Conservation (phyloP, 2,797 vertebrate species). For the Nyctalus aviator region DNA sequence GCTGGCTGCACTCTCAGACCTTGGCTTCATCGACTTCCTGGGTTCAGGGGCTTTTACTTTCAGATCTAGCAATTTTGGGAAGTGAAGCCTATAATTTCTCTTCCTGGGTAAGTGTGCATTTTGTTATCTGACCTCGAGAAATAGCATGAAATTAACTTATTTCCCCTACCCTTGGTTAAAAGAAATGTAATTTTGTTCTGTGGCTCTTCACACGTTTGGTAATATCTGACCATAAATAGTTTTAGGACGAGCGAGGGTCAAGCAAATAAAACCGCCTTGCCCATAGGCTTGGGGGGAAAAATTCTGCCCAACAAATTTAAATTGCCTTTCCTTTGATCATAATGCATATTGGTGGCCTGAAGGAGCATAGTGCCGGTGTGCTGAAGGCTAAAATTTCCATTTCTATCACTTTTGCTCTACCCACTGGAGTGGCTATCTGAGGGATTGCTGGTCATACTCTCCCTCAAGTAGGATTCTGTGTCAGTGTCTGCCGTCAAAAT, state of each 20-base stretch:
- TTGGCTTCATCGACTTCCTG: slow-evolving; percentile 66
- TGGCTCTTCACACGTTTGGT: slow-evolving; percentile 74
- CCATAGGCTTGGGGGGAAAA: slow-evolving; percentile 54
- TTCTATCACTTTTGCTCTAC: slow-evolving; percentile 67
- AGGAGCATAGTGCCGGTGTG: slow-evolving; percentile 58
- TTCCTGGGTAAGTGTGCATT: slow-evolving; percentile 76
- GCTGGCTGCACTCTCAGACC: slow-evolving; percentile 36
- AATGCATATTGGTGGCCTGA: slow-evolving; percentile 68
- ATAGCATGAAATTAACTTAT: slow-evolving; percentile 72
- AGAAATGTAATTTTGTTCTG: slow-evolving; percentile 81
- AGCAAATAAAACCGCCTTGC: slow-evolving; percentile 80
- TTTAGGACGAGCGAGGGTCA: slow-evolving; percentile 78
- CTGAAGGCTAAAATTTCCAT: slow-evolving; percentile 74
- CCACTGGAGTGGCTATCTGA: slow-evolving; percentile 50
- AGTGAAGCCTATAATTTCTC: slow-evolving; percentile 73
- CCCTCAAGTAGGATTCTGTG: background rate
- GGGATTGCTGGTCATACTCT: slow-evolving; percentile 53
- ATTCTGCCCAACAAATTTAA: slow-evolving; percentile 80
- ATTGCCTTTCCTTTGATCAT: slow-evolving; percentile 81
- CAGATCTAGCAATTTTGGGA: slow-evolving; percentile 67
- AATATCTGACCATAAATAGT: slow-evolving; percentile 84
- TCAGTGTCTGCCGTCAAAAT: slow-evolving; percentile 45
- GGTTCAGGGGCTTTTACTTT: slow-evolving; percentile 65
- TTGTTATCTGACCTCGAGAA: slow-evolving; percentile 80
- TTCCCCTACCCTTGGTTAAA: slow-evolving; percentile 78